Evolutionary conservation across 1,140 invertebrate genomes (phyloP), one percentile per base, ranked within the genome.

Genomic region (Scaptomyza hsui): DNA sequence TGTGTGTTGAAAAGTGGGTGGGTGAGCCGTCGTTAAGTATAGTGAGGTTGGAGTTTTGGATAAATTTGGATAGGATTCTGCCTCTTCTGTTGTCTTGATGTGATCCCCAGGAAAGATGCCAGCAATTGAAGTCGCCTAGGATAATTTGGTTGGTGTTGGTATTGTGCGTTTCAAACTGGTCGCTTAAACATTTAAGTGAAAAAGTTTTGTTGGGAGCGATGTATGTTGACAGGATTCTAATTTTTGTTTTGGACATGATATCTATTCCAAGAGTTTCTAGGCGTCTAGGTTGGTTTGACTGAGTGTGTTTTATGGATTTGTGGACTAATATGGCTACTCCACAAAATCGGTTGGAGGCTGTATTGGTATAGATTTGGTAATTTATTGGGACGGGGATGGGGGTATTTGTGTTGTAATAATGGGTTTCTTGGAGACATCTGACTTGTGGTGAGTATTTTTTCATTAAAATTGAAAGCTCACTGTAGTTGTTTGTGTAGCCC

Each of bases 401-500:
- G 13, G 39, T 41, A 6, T 41, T 41, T 41, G 5, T 52, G 16
- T 52, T 52, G 32, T 37, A 52, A 26, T 24, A 13, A 15, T 52
- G 49, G 1, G 18, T 13, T 52, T 52, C 32, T 39, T 52, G 16
- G 12, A 52, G 49, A 4, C 49, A 52, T n/a, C 37, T 52, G 15
- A 52, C 18, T 37, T 52, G 32, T 52, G 32, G 29, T 52, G 18
- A 52, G 16, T 37, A n/a, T 37, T 52, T 12, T 39, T 52, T 39
- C 5, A 52, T 52, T 7, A 52, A 21, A n/a, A 6, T 52, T 37
- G n/a, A 21, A 6, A 53, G 51, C 21, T 53, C 52, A 49, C 42
- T 63, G 57, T 42, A 57, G 16, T 57, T 32, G n/a, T 39, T 53
- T 13, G 51, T 53, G 51, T 53, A 24, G 3, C 51, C 32, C n/a